phyloP scores from a whole-genome alignment of 1,140 invertebrate species.

The Conus betulinus region DNA sequence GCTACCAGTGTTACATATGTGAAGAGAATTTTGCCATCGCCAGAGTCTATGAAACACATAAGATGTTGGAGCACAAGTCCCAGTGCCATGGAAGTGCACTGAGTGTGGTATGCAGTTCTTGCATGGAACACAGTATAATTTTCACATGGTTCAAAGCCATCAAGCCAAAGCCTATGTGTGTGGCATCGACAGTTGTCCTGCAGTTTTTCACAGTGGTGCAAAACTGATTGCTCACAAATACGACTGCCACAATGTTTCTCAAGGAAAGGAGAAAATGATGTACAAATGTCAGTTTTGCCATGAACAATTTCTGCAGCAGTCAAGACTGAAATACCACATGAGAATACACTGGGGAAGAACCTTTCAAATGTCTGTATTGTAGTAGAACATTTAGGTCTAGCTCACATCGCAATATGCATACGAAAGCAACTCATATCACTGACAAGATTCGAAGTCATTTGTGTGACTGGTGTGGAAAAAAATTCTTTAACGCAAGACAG shows the following conservation, averaged over 20 bases:
- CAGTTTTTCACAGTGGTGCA: not conserved
- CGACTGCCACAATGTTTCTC: not conserved
- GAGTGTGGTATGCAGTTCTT: constrained; percentile 18
- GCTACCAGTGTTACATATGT: not conserved
- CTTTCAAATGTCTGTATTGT: constrained; percentile 26
- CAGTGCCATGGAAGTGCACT: not conserved
- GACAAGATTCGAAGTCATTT: not conserved
- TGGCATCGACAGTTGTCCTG: not conserved
- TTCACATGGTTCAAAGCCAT: not conserved
- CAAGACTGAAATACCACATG: constrained; percentile 15
- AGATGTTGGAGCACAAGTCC: constrained; percentile 23
- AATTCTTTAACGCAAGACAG: not conserved
- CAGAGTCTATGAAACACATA: not conserved
- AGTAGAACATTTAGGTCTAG: constrained; percentile 2
- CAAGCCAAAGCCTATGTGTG: not conserved
- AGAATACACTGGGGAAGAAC: constrained; percentile 13
- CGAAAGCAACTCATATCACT: not conserved
- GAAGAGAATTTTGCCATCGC: not conserved
- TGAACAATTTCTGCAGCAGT: not conserved
- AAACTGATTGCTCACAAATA: not conserved
- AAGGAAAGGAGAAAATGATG: not conserved
- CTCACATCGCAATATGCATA: not conserved
- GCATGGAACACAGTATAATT: not conserved
- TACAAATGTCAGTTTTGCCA: constrained; percentile 20
- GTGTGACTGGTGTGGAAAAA: constrained; percentile 26